Evolutionary conservation across 2,888 invertebrate genomes (phyloP), one percentile per base, ranked within the genome.

Genomic region (Carpatolechia fugitivella): DNA sequence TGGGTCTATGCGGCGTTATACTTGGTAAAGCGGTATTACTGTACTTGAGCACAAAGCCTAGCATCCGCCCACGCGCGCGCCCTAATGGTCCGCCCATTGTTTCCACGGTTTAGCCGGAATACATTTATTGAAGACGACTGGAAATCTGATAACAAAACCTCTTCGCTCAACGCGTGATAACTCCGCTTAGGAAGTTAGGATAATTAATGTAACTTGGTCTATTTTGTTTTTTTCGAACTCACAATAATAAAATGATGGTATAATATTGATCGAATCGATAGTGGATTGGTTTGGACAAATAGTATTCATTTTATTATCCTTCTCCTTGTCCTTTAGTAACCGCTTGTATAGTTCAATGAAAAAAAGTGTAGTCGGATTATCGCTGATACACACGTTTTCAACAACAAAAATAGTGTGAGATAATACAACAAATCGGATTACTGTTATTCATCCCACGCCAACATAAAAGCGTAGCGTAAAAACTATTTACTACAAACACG

Each of bases 381-480:
- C 13, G n/a, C 8, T 31, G 31, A 20, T 16, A 31, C 16, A 13
- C 30, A 29, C 13, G 24, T 24, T 29, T 30, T 40, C 18, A 52
- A 52, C 20, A 31, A 8, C 10, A 40, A 16, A 16, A 40, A 1
- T 13, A 24, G 38, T 47, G 16, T 78, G 79, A 79, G 80, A 75
- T 75, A 78, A 74, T 74, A 79, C 60, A 63, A 65, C 69, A 75
- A 80, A 81, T 78, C 77, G 76, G 82, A 84, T 85, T 79, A 84
- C 68, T 65, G 70, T 67, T 72, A 64, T 73, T 74, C 70, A 71
- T 70, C 72, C 24, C 24, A 24, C 6, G 3, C 6, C 24, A 24
- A n/a, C n/a, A 66, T 71, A 75, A 77, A 74, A 69, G 66, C 58
- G n/a, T 11, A 13, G 35, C 35, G 13, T n/a, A 13, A 35, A 36